Percentiles rank a stretch among this genome's conserved stretches.
Evolutionary conservation across 2,888 invertebrate species (phyloP).

Genomic region (Nephrotoma guestfalica): DNA sequence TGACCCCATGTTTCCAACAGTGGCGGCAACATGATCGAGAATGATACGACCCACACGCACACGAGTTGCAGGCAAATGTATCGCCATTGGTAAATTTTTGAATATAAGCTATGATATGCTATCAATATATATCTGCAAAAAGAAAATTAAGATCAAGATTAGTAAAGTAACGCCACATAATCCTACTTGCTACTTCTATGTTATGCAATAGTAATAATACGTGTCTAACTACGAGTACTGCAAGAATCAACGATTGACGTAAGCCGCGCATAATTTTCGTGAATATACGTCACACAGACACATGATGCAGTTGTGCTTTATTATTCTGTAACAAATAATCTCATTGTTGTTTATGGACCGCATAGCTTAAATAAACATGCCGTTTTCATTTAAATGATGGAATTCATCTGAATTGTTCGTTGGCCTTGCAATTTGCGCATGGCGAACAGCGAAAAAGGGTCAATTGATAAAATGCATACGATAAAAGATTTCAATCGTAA

Average conservation of each 20-base stretch:
- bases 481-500: neutral
- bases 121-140: constrained; percentile 66
- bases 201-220: no score
- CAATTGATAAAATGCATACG: neutral
- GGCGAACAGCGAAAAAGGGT: neutral
- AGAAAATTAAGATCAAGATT: constrained; percentile 6
- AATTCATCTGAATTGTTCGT: neutral
- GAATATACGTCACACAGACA: neutral
- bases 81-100: constrained; percentile 55
- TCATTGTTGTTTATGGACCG: neutral
- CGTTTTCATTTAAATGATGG: neutral
- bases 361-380: neutral
- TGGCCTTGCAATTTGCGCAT: neutral
- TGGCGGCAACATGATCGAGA: constrained; percentile 60
- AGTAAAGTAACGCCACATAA: neutral
- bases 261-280: neutral
- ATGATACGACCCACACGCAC: constrained; percentile 65
- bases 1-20: constrained; percentile 72
- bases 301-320: neutral
- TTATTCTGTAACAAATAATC: neutral
- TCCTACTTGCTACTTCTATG: neutral
- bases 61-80: constrained; percentile 65
- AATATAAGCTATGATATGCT: constrained; percentile 65
- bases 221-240: neutral
- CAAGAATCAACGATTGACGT: neutral